These are phyloP conservation scores for Trichogramma pretiosum DNA, from an alignment of 1,140 invertebrate genomes.

Conservation along the genomic window DNA sequence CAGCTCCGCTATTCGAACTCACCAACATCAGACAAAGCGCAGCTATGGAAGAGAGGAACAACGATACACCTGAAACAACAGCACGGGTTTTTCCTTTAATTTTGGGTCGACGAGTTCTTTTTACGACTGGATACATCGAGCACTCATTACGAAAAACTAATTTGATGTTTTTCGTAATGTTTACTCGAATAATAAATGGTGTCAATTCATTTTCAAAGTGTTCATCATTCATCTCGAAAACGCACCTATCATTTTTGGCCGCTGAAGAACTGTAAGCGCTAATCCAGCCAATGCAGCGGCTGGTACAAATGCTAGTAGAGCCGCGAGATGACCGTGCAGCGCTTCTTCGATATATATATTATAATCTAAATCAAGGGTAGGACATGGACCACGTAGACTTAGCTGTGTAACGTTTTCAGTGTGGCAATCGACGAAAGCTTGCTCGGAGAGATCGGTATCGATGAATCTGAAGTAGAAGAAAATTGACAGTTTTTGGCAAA, in stretches of 20 bases:
- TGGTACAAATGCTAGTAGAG: constrained; percentile 34
- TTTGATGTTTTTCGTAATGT: too few relatives aligned
- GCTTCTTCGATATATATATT: constrained; percentile 41
- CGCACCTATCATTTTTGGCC: constrained; percentile 37
- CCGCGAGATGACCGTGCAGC: constrained; percentile 35
- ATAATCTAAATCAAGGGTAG: constrained; percentile 38
- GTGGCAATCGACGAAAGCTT: constrained; percentile 42
- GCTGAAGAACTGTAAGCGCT: constrained; percentile 29
- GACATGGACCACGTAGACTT: constrained; percentile 34
- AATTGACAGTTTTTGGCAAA: too few relatives aligned
- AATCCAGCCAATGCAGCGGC: constrained; percentile 34
- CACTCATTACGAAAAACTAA: too few relatives aligned
- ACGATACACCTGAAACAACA: constrained; percentile 27
- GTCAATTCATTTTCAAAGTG: too few relatives aligned
- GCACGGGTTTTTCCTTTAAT: constrained; percentile 6
- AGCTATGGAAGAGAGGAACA: constrained; percentile 32
- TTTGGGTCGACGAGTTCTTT: too few relatives aligned
- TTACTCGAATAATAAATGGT: too few relatives aligned
- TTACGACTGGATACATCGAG: too few relatives aligned
- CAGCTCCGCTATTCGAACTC: constrained; percentile 28
- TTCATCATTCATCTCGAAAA: too few relatives aligned
- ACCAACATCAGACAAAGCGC: constrained; percentile 32
- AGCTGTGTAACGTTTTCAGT: constrained; percentile 44
- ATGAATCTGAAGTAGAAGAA: constrained; percentile 37
- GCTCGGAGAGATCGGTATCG: constrained; percentile 45